phyloP scores from a whole-genome alignment of 2,888 invertebrate genomes.

The Acronicta leporina region DNA sequence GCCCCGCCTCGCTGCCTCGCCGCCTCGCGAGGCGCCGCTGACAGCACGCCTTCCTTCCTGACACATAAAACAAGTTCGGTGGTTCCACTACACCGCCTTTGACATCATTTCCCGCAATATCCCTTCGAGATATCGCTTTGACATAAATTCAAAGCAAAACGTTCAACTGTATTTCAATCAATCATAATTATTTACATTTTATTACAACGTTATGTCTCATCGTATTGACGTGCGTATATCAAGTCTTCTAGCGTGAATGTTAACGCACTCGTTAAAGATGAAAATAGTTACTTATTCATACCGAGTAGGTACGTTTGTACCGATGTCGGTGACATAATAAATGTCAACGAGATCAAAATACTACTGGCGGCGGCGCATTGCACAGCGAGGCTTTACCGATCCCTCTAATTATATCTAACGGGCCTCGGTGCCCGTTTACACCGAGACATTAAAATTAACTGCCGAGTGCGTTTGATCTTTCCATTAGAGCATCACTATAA shows the following conservation, averaged over 20 bases:
- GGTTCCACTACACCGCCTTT: constrained; percentile 48
- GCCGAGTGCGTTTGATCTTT: constrained; percentile 87
- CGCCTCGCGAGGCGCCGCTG: constrained; percentile 63
- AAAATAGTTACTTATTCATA: constrained; percentile 54
- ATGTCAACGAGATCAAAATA: constrained; percentile 83
- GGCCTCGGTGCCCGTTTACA: constrained; percentile 79
- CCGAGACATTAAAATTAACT: constrained; percentile 88
- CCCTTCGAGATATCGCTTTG: constrained; percentile 26
- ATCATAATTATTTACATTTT: constrained; percentile 46
- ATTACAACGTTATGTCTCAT: constrained; percentile 36
- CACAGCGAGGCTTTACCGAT: constrained; percentile 76
- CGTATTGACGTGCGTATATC: constrained; percentile 42
- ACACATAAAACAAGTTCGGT: constrained; percentile 66
- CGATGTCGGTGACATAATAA: constrained; percentile 79
- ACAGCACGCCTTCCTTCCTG: constrained; percentile 68
- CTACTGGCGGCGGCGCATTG: constrained; percentile 68
- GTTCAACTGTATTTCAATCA: constrained; percentile 38
- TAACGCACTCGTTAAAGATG: constrained; percentile 56
- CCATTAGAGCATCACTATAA: constrained; percentile 85
- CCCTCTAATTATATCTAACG: constrained; percentile 87
- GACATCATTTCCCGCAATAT: constrained; percentile 36
- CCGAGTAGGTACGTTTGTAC: constrained; percentile 50
- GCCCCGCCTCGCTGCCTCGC: constrained; percentile 67
- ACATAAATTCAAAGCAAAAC: constrained; percentile 41
- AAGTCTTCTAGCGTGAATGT: constrained; percentile 41